Base-by-base conservation (phyloP, 2,113 vertebrate genomes). In the Synodontis membranacea region DNA sequence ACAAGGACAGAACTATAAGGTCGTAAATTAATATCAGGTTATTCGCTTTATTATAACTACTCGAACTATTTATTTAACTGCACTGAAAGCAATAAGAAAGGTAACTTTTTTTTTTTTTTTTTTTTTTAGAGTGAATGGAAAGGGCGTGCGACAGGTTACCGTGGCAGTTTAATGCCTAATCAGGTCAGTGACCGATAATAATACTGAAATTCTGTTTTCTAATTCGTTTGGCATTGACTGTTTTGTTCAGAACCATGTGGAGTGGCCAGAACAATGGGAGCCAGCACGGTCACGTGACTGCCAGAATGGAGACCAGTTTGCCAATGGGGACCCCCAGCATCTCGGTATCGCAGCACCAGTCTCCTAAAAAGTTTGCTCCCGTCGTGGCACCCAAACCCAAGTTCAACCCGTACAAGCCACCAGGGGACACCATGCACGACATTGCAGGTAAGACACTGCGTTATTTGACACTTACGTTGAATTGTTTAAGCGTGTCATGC, bases 301-400 rank as follows among this genome's bases (percentile, higher is more conserved):
- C 96, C 5, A 95, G 98, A 86, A 97, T 98, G 97, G 98, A 99
- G 94, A 99, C 97, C 42, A 98, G 96, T 0, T 96, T 96, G n/a
- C 94, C 96, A 82, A 93, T 98, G 91, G 97, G 97, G 2, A 97
- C 95, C 3, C 95, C 97, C 19, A 99, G 97, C 92, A 97, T 99
- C 92, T 99, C 97, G 0, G 91, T 99, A 82, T 99, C 97, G 28
- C 97, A 97, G 88, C 97, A 98, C 80, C 97, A 99, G 91, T 86
- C 93, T 0, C 98, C 97, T 54, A 98, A 98, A 94, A 99, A 99
- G 86, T 99, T 97, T 92, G 97, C 97, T 0, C 97, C 98, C 0
- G 93, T 98, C 0, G 98, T 99, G 12, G 98, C 98, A 31, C 98
- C 98, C 48, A 99, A 99, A 87, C 98, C 98, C 28, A 99, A 99